Base-by-base conservation (phyloP, 2,888 invertebrate genomes). In the Sinotaia quadrata region DNA sequence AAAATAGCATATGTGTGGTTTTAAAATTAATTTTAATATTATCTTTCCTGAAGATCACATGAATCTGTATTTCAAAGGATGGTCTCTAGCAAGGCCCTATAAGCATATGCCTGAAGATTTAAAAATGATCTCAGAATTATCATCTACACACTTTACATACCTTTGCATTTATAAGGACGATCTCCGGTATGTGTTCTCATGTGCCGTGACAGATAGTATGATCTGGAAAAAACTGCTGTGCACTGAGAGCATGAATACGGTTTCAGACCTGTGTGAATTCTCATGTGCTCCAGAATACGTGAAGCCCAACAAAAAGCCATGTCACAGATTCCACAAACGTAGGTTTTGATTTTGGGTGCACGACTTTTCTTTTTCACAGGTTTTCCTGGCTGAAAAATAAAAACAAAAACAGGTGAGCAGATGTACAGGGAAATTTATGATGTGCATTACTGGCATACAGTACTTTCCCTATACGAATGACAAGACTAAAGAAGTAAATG, bases 221-320 rank as follows among this genome's bases (percentile, higher is more conserved):
- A 47, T 18, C 47, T 8, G 2, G 47, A 47, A 18, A 47, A 47
- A 24, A 47, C 47, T 21, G 47, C 47, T 21, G 21, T 24, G 24
- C 47, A 47, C 47, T 47, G 47, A 2, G 47, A n/a, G 24, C 47
- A 47, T 15, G 47, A 47, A 18, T 47, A 47, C 8, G 47, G 47
- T 18, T 47, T 47, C 18, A 47, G 8, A 47, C 47, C 47, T 21
- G 47, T 47, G 18, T 47, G 47, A 15, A 47, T 47, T 18, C 47
- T n/a, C 47, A 47, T 47, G 18, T 47, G 47, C 18, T 47, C 47
- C 24, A 24, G n/a, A 24, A 47, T 47, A 21, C 47, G 47, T 47
- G 47, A 47, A 18, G 47, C 47, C 47, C 47, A 47, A 4, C 24
- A 47, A 24, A 47, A 47, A 47, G 47, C 47, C 47, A 47, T 47